Conservation (phyloP, 1,140 invertebrate genomes). For the Phocides pigmalion region DNA sequence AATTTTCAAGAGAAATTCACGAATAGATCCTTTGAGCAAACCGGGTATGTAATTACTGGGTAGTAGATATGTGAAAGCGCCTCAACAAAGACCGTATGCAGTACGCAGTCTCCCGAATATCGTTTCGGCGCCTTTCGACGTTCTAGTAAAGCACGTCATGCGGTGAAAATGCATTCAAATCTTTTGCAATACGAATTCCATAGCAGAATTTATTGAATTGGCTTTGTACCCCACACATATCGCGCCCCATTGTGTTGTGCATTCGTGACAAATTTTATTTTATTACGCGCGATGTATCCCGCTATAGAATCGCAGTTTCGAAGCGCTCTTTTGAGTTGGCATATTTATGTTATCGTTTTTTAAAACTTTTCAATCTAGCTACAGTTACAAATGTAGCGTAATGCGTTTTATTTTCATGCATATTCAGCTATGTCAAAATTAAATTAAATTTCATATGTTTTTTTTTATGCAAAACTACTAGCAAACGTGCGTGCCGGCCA, state of each 20-base stretch:
- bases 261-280: constrained; percentile 69
- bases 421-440: neutral
- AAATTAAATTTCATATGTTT: neutral
- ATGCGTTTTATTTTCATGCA: constrained; percentile 7
- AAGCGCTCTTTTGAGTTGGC: constrained; percentile 25
- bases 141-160: constrained; percentile 47
- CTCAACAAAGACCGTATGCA: constrained; percentile 13
- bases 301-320: constrained; percentile 38
- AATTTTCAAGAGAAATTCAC: constrained; percentile 6
- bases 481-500: too few relatives aligned
- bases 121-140: constrained; percentile 14
- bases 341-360: constrained; percentile 34
- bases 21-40: constrained; percentile 18
- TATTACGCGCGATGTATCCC: constrained; percentile 47
- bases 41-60: constrained; percentile 10
- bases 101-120: constrained; percentile 12
- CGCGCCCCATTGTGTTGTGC: constrained; percentile 60
- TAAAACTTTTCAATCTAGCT: constrained; percentile 30
- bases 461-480: neutral
- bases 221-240: constrained; percentile 57
- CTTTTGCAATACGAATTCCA: constrained; percentile 61
- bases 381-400: constrained; percentile 10
- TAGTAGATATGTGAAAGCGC: constrained; percentile 13
- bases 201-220: constrained; percentile 73
- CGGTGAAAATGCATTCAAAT: constrained; percentile 72